These are phyloP conservation scores for Dascillus cervinus DNA, from an alignment of 2,888 invertebrate genomes.

Conservation along the genomic window DNA sequence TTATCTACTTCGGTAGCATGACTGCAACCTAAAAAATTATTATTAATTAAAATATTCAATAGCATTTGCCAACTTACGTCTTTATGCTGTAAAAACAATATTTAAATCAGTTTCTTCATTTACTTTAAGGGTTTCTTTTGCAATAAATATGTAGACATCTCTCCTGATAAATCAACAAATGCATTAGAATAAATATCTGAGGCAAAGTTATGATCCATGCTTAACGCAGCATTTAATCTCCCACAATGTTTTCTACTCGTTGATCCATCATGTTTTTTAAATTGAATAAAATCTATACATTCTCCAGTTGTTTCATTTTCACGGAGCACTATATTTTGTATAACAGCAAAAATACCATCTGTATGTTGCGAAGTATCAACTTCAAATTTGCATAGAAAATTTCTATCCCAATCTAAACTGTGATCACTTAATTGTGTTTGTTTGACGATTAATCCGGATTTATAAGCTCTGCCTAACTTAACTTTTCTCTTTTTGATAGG, in stretches of 20 bases:
- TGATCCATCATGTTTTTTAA: constrained; percentile 30
- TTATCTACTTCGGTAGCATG: constrained; percentile 16
- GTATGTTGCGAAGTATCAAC: constrained; percentile 24
- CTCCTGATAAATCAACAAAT: constrained; percentile 30
- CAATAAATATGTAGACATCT: constrained; percentile 42
- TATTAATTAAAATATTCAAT: not conserved
- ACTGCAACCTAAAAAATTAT: constrained; percentile 7
- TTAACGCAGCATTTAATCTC: constrained; percentile 27
- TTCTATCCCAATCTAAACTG: constrained; percentile 24
- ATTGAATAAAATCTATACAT: constrained; percentile 46
- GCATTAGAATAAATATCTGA: constrained; percentile 21
- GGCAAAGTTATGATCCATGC: constrained; percentile 24
- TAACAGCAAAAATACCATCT: constrained; percentile 44
- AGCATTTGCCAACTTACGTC: too few species aligned
- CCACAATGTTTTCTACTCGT: constrained; percentile 35
- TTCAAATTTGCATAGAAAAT: constrained; percentile 34
- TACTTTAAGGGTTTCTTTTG: constrained; percentile 27
- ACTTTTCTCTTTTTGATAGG: constrained; percentile 22
- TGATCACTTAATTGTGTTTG: constrained; percentile 27
- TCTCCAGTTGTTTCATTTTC: constrained; percentile 32
- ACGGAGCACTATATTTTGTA: constrained; percentile 45
- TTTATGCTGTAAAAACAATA: constrained; percentile 44
- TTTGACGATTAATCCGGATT: constrained; percentile 29
- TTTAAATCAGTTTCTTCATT: constrained; percentile 35
- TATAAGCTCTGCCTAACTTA: constrained; percentile 22